phyloP scores from a whole-genome alignment of 30 jellyfish, hydroid and myxozoan genomes.

The Hydractinia echinata region DNA sequence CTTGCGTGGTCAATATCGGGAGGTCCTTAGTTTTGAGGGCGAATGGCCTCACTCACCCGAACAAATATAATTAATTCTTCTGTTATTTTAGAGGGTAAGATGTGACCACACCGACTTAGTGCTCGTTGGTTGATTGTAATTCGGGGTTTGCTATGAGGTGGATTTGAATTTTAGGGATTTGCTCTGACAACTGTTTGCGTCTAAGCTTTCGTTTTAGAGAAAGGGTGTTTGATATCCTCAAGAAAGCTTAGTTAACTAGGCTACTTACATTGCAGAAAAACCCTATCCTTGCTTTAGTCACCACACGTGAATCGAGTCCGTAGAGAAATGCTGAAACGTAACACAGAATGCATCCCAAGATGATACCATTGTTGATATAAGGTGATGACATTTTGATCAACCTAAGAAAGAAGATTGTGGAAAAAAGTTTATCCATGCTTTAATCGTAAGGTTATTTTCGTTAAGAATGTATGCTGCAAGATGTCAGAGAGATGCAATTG shows the following conservation, averaged over 20 bases:
- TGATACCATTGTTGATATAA: conserved; percentile 65
- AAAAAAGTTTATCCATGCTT: not conserved
- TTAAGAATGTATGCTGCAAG: not conserved
- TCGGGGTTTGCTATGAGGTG: too few species aligned
- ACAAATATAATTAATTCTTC: too few species aligned
- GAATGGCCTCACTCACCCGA: too few species aligned
- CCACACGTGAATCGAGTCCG: conserved; percentile 65
- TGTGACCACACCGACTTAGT: too few species aligned
- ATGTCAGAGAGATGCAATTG: not conserved
- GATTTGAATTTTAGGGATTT: too few species aligned
- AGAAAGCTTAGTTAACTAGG: not conserved
- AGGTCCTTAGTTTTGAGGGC: too few species aligned
- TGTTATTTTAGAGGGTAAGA: too few species aligned
- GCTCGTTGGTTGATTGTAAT: too few species aligned
- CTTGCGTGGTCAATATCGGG: too few species aligned
- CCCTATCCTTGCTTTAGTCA: conserved; percentile 27
- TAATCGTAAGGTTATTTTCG: not conserved
- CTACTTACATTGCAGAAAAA: conserved; percentile 51
- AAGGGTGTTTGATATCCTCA: too few species aligned
- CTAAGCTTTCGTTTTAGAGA: too few species aligned
- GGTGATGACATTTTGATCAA: conserved; percentile 84
- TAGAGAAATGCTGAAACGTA: conserved; percentile 52
- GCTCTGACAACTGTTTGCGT: too few species aligned
- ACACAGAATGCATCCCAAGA: conserved; percentile 63
- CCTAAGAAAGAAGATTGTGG: conserved; percentile 16